A percentile compares a stretch with the other conserved stretches of the same genome.
These are phyloP conservation scores for Nannoperca australis DNA, from an alignment of 2,797 vertebrate genomes.

Conservation along the genomic window DNA sequence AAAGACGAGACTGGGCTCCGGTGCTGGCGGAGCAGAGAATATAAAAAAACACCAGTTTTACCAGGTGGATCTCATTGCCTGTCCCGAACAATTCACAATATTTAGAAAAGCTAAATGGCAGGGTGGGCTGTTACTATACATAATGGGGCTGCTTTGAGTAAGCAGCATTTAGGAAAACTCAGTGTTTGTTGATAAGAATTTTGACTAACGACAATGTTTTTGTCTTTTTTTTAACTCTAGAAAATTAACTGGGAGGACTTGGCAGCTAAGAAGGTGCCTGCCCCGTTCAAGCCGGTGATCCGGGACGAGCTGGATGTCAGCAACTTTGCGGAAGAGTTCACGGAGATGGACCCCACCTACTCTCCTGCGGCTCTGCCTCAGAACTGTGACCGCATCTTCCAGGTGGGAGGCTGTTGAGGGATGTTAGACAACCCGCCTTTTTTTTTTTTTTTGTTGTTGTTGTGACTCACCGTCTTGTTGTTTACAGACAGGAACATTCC, in stretches of 20 bases:
- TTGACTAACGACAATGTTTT: neutral
- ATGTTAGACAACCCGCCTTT: conserved; percentile 5
- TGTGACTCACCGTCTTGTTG: conserved; percentile 39
- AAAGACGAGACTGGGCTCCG: conserved; percentile 94
- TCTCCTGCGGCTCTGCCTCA: conserved; percentile 96
- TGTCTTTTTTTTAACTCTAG: conserved; percentile 73
- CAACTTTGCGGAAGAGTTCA: conserved; percentile 99
- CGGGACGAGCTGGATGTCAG: conserved; percentile 98
- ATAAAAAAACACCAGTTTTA: conserved; percentile 96
- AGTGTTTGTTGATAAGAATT: conserved; percentile 16
- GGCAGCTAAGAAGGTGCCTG: conserved; percentile 93
- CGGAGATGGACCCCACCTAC: conserved; percentile 98
- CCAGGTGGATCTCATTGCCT: conserved; percentile 85
- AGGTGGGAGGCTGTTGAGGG: conserved; percentile 85
- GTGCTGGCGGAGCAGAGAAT: conserved; percentile 90
- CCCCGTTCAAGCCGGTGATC: conserved; percentile 97
- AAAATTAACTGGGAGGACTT: conserved; percentile 97
- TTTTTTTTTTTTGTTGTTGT: conserved; percentile 12
- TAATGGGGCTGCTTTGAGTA: conserved; percentile 11
- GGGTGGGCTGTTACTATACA: conserved; percentile 18
- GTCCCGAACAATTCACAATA: conserved; percentile 13
- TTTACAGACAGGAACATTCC: conserved; percentile 28
- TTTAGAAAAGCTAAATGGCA: conserved; percentile 39
- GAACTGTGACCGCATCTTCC: conserved; percentile 96
- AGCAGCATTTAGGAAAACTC: conserved; percentile 2